Evolutionary conservation across 2,797 vertebrate species (phyloP), one percentile per base, ranked within the genome.

Genomic region (Hydrolagus colliei): DNA sequence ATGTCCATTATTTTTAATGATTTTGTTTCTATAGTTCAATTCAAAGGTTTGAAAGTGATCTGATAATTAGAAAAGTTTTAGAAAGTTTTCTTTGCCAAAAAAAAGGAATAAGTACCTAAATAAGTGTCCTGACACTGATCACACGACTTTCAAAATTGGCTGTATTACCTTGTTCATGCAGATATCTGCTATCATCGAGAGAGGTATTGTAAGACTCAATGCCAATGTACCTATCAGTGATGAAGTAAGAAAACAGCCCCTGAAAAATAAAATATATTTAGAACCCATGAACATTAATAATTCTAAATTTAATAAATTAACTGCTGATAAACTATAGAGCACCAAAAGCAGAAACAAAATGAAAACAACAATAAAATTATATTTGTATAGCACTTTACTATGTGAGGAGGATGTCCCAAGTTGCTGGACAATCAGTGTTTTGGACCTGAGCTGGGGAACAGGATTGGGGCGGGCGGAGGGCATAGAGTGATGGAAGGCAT

Each of bases 221-320:
- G 97, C 96, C 90, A 99, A 93, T 74, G 97, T 98, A 89, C 97
- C 97, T 65, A 99, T 97, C 86, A 99, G 91, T 86, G 97, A 98
- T 35, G 97, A 99, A 84, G 97, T 99, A 91, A 99, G 96, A 92
- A 99, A 98, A 89, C 97, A 98, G 88, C 97, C 97, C 97, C 97
- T 98, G 89, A 86, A 88, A 82, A 87, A 74, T 88, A 32, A 88
- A 77, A 89, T 68, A 10, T 9, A 41, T 68, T 84, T 41, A 20
- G 14, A 84, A 18, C 68, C 32, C 18, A 71, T 65, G 41, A 20
- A 80, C 13, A 65, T 65, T 52, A 80, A 32, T 20, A 9, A 65
- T 63, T 72, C 16, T 62, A 65, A 67, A 7, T 16, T 6, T 1
- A 71, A 20, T 86, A 67, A 74, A 22, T 72, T 27, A 27, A 27